Conservation (phyloP, 2,888 invertebrate genomes). For the Dynastes hyllus region DNA sequence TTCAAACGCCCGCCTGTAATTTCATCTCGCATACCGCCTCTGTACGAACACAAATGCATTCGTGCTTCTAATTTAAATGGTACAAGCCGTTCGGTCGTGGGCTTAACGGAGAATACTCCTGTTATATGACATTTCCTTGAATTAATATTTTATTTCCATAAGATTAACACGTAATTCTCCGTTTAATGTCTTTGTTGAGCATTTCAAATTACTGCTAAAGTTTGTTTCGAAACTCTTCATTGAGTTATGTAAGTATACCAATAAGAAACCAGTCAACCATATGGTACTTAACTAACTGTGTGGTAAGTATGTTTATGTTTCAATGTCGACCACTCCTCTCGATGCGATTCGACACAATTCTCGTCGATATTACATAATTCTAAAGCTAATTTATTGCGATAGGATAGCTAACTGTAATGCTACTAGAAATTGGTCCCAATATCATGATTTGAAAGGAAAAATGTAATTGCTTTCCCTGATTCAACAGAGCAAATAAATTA, state of each 20-base stretch:
- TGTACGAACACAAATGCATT: slow-evolving; percentile 42
- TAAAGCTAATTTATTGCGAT: slow-evolving; percentile 21
- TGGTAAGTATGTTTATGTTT: slow-evolving; percentile 49
- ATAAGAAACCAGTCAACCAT: slow-evolving; percentile 51
- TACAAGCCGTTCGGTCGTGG: slow-evolving; percentile 12
- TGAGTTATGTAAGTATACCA: slow-evolving; percentile 44
- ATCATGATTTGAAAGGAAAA: background rate
- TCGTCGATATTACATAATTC: slow-evolving; percentile 35
- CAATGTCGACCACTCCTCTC: slow-evolving; percentile 55
- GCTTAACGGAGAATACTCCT: slow-evolving; percentile 21
- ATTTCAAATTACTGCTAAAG: slow-evolving; percentile 28
- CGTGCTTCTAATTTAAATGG: slow-evolving; percentile 39
- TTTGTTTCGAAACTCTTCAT: slow-evolving; percentile 49
- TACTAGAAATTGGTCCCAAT: background rate
- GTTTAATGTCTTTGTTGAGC: slow-evolving; percentile 26
- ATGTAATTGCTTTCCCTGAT: too few species aligned
- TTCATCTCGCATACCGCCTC: slow-evolving; percentile 44
- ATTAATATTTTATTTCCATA: slow-evolving; percentile 29
- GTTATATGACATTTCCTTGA: slow-evolving; percentile 36
- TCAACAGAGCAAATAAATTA: too few species aligned
- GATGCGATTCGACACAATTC: slow-evolving; percentile 32
- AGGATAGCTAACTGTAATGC: background rate
- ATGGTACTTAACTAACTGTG: slow-evolving; percentile 56
- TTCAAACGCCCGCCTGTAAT: slow-evolving; percentile 44
- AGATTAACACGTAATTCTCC: slow-evolving; percentile 25